phyloP scores from a whole-genome alignment of 2,113 vertebrate genomes.

The Zingel zingel region DNA sequence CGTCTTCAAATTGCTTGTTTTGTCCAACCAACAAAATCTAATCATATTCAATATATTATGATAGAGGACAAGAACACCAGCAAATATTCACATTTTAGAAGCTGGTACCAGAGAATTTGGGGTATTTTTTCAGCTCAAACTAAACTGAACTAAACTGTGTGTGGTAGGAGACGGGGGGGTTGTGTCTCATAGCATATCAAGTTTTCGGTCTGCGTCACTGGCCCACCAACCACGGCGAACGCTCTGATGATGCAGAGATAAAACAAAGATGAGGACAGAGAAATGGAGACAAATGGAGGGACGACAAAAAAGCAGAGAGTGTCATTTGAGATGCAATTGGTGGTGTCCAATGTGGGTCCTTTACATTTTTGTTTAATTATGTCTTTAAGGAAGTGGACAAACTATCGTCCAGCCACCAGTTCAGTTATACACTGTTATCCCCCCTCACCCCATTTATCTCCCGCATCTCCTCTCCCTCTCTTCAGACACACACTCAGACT shows the following conservation, averaged over 20 bases:
- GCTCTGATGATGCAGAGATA: constrained; percentile 63
- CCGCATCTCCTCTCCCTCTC: constrained; percentile 26
- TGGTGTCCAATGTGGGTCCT: constrained; percentile 34
- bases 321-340: constrained; percentile 53
- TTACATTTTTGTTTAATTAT: constrained; percentile 64
- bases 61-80: background rate
- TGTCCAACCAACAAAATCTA: background rate
- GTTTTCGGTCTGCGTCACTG: constrained; percentile 39
- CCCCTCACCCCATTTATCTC: constrained; percentile 41
- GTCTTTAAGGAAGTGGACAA: constrained; percentile 34
- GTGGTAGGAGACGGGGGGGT: constrained; percentile 11
- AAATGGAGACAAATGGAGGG: background rate
- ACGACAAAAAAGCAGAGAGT: constrained; percentile 31
- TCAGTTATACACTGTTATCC: constrained; percentile 29
- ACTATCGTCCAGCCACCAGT: background rate
- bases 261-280: constrained; percentile 50
- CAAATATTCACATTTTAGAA: background rate
- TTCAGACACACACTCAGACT: constrained; percentile 52
- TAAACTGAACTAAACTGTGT: constrained; percentile 9
- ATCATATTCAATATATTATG: background rate
- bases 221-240: constrained; percentile 56
- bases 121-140: background rate
- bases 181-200: constrained; percentile 52
- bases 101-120: background rate
- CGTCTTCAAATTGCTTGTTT: background rate